Evolutionary conservation across 1,140 invertebrate genomes (phyloP), one percentile per base, ranked within the genome.

Genomic region (Teleogryllus occipitalis): DNA sequence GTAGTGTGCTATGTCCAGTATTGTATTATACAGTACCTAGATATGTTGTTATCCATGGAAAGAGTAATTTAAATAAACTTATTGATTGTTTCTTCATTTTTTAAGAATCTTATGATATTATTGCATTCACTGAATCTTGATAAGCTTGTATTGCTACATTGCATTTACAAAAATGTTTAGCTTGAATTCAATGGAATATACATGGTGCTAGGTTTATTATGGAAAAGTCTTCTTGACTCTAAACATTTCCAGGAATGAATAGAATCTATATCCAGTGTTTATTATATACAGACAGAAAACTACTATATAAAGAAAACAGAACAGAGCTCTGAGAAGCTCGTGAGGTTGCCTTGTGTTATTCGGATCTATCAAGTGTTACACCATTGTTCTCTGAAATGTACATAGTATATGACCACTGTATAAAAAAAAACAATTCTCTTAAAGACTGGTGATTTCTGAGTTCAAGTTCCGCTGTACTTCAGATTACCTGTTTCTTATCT

Each of bases 311-410:
- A 72, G 47, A 79, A 39, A 39, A 74, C 74, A 15, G 46, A 47
- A 48, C 46, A 48, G 76, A 27, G 76, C 73, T 79, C 46, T 14
- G n/a, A 73, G 22, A 75, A 79, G 78, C 78, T 79, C 78, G 48
- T 75, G 47, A 47, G 65, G 78, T 79, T 79, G 78, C 78, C 78
- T 79, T 79, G 72, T 79, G 78, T 78, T 78, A 54, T 79, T 79
- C 73, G 47, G 47, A 79, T 79, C 74, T 79, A 79, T 47, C 18
- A 39, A 74, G 47, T 74, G 72, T 74, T 39, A 72, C 48, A 65
- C 39, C 78, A 78, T 78, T 78, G 72, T 73, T 78, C 27, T 78
- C 78, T 46, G 72, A 78, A 78, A 39, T 78, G 78, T 78, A 78
- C 65, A 78, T 78, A 78, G 39, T 72, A 21, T 78, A 54, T 46